Conservation (phyloP, 2,113 vertebrate species). For the Sakesphorus luctuosus region DNA sequence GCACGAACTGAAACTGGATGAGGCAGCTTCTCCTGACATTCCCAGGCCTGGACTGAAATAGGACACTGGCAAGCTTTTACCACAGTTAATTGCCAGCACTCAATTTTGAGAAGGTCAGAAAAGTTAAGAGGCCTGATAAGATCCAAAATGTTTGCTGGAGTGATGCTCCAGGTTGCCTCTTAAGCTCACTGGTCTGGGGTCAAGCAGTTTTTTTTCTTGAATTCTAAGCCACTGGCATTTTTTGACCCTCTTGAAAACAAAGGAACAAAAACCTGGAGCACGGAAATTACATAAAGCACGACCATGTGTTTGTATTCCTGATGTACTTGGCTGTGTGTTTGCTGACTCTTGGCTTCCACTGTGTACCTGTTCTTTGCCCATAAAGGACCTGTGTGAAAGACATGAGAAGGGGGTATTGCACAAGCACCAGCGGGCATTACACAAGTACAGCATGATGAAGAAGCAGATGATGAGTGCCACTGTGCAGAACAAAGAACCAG, state of each 20-base stretch:
- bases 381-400: slow-evolving; percentile 92
- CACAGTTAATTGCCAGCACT: background rate
- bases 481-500: slow-evolving; percentile 87
- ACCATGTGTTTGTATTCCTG: background rate
- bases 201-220: background rate
- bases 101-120: background rate
- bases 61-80: background rate
- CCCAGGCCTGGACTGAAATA: background rate
- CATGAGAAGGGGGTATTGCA: slow-evolving; percentile 95
- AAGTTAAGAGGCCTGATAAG: slow-evolving; percentile 6
- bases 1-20: background rate
- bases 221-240: background rate
- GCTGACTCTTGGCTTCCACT: background rate
- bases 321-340: background rate
- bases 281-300: background rate
- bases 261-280: background rate
- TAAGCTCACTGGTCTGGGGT: background rate
- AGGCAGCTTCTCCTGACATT: background rate
- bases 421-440: slow-evolving; percentile 93
- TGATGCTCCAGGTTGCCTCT: background rate
- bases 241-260: background rate
- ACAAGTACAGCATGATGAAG: slow-evolving; percentile 94
- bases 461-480: slow-evolving; percentile 91
- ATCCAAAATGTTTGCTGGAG: background rate
- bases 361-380: background rate